Conservation (phyloP, 2,888 invertebrate genomes). For the Netelia fuscicornis region DNA sequence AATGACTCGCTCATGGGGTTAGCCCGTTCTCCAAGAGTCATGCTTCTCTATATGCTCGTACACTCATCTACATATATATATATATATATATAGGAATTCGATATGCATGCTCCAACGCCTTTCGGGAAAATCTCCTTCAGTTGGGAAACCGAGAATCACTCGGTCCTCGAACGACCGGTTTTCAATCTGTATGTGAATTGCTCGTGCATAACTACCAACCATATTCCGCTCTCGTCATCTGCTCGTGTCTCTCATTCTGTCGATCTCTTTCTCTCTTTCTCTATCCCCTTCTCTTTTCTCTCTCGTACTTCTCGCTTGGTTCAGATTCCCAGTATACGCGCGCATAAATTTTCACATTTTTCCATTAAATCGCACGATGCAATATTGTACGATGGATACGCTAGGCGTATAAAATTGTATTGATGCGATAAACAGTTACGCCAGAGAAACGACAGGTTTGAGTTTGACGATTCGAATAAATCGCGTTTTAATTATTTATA, state of each 20-base stretch:
- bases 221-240: conserved; percentile 11
- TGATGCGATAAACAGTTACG: background rate
- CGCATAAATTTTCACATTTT: conserved; percentile 57
- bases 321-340: conserved; percentile 52
- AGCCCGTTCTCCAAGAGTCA: conserved; percentile 40
- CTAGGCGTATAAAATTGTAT: background rate
- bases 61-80: background rate
- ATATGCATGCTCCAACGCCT: conserved; percentile 54
- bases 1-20: conserved; percentile 70
- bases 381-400: background rate
- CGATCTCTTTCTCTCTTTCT: background rate
- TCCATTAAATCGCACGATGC: background rate
- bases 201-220: conserved; percentile 39
- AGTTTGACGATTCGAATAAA: too few relatives aligned
- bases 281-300: conserved; percentile 10
- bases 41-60: conserved; percentile 3
- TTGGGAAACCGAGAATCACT: conserved; percentile 49
- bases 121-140: conserved; percentile 62
- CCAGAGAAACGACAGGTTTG: too few relatives aligned
- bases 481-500: too few relatives aligned
- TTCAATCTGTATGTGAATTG: conserved; percentile 65
- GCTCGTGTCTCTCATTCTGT: background rate
- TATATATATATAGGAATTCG: background rate
- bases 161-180: conserved; percentile 54
- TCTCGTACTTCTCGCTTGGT: conserved; percentile 44